Conservation (phyloP, 2,888 invertebrate genomes). For the Chrysolina americana region DNA sequence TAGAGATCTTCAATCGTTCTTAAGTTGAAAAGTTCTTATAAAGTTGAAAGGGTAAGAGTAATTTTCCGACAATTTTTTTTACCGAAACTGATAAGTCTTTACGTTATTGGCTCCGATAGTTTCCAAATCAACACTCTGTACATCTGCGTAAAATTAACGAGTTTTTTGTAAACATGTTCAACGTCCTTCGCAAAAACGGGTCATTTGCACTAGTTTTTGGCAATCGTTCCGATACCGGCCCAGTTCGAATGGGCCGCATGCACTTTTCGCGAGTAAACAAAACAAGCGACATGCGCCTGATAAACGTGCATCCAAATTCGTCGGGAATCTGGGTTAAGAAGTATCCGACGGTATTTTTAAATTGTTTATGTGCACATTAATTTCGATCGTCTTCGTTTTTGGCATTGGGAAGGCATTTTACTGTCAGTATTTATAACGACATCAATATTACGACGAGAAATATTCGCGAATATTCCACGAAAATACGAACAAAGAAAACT, state of each 20-base stretch:
- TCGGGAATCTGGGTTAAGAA: slow-evolving; percentile 30
- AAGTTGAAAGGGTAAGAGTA: too few species aligned
- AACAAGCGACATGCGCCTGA: slow-evolving; percentile 13
- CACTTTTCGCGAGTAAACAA: slow-evolving; percentile 6
- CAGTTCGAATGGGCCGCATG: slow-evolving; percentile 1
- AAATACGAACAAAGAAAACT: not conserved
- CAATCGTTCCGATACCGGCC: slow-evolving; percentile 22
- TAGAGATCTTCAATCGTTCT: too few species aligned
- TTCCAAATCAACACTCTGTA: not conserved
- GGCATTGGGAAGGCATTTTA: slow-evolving; percentile 26
- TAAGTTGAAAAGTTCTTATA: too few species aligned
- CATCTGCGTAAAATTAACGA: not conserved
- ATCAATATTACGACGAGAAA: slow-evolving; percentile 8
- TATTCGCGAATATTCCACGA: not conserved
- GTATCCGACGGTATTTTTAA: slow-evolving; percentile 33
- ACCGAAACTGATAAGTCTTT: too few species aligned
- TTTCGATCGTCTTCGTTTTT: slow-evolving; percentile 26
- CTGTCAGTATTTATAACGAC: slow-evolving; percentile 19
- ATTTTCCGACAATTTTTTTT: too few species aligned
- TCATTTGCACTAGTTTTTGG: slow-evolving; percentile 43
- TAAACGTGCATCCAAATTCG: slow-evolving; percentile 21
- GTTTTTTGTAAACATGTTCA: slow-evolving; percentile 25
- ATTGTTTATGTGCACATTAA: slow-evolving; percentile 30
- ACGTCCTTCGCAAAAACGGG: slow-evolving; percentile 41
- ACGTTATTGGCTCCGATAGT: not conserved